Evolutionary conservation across 2,797 vertebrate genomes (phyloP).

Genomic region (Anabas testudineus): DNA sequence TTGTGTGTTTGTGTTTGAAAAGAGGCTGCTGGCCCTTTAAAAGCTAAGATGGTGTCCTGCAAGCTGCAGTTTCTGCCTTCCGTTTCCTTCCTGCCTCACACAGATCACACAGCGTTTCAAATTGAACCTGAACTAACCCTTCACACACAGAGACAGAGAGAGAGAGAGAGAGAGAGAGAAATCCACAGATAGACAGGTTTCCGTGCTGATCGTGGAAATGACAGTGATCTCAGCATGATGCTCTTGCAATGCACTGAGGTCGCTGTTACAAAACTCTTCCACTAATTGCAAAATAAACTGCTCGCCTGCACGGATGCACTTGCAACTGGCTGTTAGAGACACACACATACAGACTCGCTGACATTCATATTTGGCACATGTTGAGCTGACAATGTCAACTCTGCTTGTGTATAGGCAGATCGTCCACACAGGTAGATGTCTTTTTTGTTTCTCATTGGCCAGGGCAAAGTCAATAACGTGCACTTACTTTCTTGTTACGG

Average conservation of each 20-base stretch:
- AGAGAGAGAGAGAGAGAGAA: too few relatives aligned
- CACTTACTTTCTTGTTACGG: conserved; percentile 89
- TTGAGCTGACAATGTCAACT: conserved; percentile 59
- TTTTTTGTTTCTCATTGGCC: conserved; percentile 21
- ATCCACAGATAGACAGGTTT: background rate
- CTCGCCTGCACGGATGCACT: conserved; percentile 23
- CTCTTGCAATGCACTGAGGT: conserved; percentile 44
- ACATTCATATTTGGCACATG: conserved; percentile 56
- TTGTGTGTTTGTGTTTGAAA: conserved; percentile 13
- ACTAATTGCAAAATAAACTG: conserved; percentile 50
- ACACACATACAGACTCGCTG: conserved; percentile 4
- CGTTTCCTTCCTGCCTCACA: conserved; percentile 81
- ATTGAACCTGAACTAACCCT: conserved; percentile 66
- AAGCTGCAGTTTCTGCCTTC: conserved; percentile 78
- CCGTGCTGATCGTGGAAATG: conserved; percentile 11
- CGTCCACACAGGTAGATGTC: conserved; percentile 37
- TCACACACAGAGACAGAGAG: background rate
- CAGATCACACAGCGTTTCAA: conserved; percentile 62
- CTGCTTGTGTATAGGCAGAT: conserved; percentile 41
- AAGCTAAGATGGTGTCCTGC: conserved; percentile 83
- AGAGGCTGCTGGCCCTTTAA: conserved; percentile 77
- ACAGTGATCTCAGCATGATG: conserved; percentile 25
- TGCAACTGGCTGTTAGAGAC: background rate
- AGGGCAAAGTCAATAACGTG: conserved; percentile 69
- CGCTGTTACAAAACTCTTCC: conserved; percentile 48